Conservation (phyloP, 2,888 invertebrate species). For the Philhelius pedissequus region DNA sequence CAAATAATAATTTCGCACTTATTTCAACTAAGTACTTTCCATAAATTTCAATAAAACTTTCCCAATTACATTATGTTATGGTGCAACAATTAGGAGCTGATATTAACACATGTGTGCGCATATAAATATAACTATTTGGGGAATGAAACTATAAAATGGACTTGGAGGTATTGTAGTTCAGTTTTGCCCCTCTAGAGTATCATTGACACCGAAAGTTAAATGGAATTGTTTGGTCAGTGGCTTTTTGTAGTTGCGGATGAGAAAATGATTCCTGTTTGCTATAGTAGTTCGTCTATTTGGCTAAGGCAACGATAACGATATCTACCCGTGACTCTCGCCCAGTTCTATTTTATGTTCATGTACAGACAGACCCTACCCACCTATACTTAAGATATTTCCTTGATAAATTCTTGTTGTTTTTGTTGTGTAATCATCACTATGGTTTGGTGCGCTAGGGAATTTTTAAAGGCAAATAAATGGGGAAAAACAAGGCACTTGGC, state of each 20-base stretch:
- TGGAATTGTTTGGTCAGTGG: background rate
- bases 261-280: background rate
- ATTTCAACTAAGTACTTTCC: background rate
- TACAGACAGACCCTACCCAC: background rate
- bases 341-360: background rate
- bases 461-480: background rate
- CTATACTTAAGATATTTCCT: background rate
- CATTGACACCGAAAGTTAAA: background rate
- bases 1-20: conserved; percentile 2
- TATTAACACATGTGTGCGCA: background rate
- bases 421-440: background rate
- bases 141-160: background rate
- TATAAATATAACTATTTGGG: too few species aligned
- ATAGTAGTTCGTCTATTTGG: background rate
- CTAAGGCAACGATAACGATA: background rate
- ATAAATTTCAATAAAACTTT: conserved; percentile 1
- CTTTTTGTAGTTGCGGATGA: background rate
- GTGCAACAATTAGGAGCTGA: conserved; percentile 1
- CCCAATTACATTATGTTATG: background rate
- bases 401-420: background rate
- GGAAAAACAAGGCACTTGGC: background rate
- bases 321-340: background rate
- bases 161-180: background rate
- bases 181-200: background rate
- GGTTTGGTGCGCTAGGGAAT: background rate